Conservation (phyloP, 53 echinoderm and acorn worm species). For the Astropecten irregularis region DNA sequence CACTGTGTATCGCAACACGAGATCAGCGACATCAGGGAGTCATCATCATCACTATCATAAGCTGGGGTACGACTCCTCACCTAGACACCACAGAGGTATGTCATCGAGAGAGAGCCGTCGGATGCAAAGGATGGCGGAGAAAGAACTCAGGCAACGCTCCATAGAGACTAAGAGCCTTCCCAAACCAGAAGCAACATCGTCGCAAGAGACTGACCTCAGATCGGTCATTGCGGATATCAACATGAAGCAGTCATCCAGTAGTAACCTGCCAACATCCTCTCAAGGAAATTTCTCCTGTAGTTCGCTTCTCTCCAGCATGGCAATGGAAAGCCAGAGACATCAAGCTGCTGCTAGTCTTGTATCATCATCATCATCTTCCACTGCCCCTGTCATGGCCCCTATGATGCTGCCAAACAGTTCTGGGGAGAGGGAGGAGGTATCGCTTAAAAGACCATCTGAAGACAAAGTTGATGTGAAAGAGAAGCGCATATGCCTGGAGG, state of each 20-base stretch:
- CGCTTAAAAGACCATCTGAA: constrained; percentile 50
- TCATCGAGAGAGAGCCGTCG: constrained; percentile 1
- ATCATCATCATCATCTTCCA: neutral
- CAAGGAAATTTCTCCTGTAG: constrained; percentile 74
- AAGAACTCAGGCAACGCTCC: neutral
- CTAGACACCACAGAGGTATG: constrained; percentile 40
- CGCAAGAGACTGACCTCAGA: neutral
- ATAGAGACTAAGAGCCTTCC: neutral
- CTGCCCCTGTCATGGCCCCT: too few relatives aligned
- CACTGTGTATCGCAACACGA: constrained; percentile 29
- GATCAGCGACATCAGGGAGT: constrained; percentile 3
- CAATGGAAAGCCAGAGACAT: constrained; percentile 81
- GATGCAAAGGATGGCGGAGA: neutral
- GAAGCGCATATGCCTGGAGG: constrained; percentile 23
- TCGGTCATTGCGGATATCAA: constrained; percentile 20
- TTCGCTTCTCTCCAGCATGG: constrained; percentile 85
- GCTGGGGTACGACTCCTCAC: constrained; percentile 22
- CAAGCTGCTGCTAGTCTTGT: constrained; percentile 45
- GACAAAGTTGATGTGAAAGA: neutral
- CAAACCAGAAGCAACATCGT: neutral
- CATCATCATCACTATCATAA: constrained; percentile 43
- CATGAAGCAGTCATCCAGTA: neutral
- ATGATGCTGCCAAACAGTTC: neutral
- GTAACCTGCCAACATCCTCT: neutral
- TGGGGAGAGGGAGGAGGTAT: neutral